A percentile compares a stretch with the other conserved stretches of the same genome.
Evolutionary conservation across 2,888 invertebrate genomes (phyloP).

Genomic region (Nycteola revayana): DNA sequence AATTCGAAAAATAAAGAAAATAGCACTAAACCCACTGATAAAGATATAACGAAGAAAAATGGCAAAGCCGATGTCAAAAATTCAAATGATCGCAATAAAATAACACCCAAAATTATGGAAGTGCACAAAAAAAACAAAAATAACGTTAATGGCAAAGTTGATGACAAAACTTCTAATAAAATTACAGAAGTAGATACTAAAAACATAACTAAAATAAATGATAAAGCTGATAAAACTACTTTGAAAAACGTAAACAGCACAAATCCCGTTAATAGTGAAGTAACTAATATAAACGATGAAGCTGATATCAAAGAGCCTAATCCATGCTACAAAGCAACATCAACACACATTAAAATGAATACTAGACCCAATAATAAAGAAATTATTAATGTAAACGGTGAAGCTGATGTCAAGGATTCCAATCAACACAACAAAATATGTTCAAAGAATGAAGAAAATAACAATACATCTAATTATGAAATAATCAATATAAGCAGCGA

Average conservation of each 20-base stretch:
- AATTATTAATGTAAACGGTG: background rate
- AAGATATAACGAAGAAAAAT: too few relatives aligned
- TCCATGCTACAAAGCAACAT: too few relatives aligned
- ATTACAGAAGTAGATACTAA: background rate
- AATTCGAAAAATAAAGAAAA: too few relatives aligned
- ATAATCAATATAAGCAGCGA: too few relatives aligned
- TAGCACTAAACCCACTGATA: too few relatives aligned
- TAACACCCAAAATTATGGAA: background rate
- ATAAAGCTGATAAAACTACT: background rate
- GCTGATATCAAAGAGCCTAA: too few relatives aligned
- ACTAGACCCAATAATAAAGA: too few relatives aligned
- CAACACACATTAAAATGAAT: too few relatives aligned
- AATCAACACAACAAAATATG: too few relatives aligned
- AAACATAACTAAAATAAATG: background rate
- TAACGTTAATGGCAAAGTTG: background rate
- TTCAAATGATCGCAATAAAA: background rate
- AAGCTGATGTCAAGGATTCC: too few relatives aligned
- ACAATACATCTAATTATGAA: background rate
- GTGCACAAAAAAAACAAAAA: background rate
- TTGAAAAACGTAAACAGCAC: background rate
- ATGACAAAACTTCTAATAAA: background rate
- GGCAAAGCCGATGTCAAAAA: too few relatives aligned
- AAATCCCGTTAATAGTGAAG: background rate
- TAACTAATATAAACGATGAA: background rate
- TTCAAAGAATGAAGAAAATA: background rate